Base-by-base conservation (phyloP, 1,140 invertebrate species). In the Bombus pascuorum region DNA sequence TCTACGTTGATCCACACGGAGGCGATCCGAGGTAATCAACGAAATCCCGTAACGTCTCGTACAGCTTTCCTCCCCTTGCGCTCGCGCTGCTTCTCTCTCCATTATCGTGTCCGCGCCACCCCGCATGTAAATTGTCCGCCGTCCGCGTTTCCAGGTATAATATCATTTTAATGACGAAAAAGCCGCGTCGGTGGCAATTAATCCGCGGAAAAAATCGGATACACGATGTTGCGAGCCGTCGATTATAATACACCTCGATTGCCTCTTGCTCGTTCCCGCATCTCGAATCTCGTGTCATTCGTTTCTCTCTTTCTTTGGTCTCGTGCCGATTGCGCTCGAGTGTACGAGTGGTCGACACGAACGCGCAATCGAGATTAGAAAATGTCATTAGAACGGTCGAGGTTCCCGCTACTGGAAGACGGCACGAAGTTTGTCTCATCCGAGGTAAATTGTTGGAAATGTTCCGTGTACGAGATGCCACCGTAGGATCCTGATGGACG, bases 161-260 rank as follows among this genome's bases (percentile, higher is more conserved):
- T 94, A 94, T 93, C 91, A 91, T 95, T 93, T 92, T 92, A 94
- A 94, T 94, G 92, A 93, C 89, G 91, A 91, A 91, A 91, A 93
- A 89, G 84, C 88, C 81, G 87, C 85, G 87, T 86, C 83, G 81
- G 86, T 90, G 86, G 91, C 90, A 93, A 93, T 93, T 93, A 93
- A 92, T 92, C 81, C 84, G 2, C 34, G 74, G 86, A 86, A 90
- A 90, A 90, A 90, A 86, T 90, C 47, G 34, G 70, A 59, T 32
- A 28, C 57, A 72, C 66, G 59, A 4, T 66, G 75, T 70, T 81
- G 86, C 83, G 85, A 87, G 89, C 87, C 75, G 82, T 91, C 85
- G 86, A 91, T 92, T 91, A 89, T 85, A 65, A 89, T 32, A 25
- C 59, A n/a, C 75, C 53, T 62, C 59, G 53, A 65, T 80, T 74